Percentiles rank a stretch among this genome's conserved stretches.
Evolutionary conservation across 2,113 vertebrate genomes (phyloP).

Genomic region (Colaptes auratus): DNA sequence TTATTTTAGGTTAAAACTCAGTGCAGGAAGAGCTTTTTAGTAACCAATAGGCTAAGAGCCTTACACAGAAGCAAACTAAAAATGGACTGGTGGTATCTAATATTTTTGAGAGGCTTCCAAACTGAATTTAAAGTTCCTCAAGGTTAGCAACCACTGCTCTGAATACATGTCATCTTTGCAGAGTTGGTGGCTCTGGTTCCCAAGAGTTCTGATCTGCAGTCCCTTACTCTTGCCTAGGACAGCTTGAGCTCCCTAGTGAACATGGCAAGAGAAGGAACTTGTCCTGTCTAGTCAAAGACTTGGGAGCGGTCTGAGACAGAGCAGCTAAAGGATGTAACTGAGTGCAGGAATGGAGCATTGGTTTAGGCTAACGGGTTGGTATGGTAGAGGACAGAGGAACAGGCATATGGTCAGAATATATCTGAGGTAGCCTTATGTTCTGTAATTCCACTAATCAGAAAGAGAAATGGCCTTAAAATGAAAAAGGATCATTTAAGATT

Average conservation of each 20-base stretch:
- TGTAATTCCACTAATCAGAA: not conserved
- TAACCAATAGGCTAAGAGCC: not conserved
- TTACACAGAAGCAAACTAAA: not conserved
- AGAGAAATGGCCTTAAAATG: not conserved
- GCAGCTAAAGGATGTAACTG: not conserved
- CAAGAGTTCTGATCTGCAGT: not conserved
- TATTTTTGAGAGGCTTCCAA: not conserved
- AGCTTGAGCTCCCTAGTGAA: not conserved
- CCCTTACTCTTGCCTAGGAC: not conserved
- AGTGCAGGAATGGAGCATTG: not conserved
- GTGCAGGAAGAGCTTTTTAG: not conserved
- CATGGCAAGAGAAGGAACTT: not conserved
- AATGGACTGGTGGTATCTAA: not conserved
- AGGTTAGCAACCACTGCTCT: not conserved
- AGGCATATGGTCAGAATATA: fast-evolving
- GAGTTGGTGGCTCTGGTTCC: not conserved
- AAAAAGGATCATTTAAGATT: not conserved
- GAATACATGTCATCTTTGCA: not conserved
- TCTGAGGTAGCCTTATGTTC: not conserved
- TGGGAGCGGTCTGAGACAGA: not conserved
- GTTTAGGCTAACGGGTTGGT: not conserved
- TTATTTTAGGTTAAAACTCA: not conserved
- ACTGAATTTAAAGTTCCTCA: not conserved
- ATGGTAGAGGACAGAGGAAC: not conserved
- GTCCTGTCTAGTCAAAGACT: not conserved